Evolutionary conservation across 2,888 invertebrate species (phyloP).

Genomic region (Parthenolecanium corni): DNA sequence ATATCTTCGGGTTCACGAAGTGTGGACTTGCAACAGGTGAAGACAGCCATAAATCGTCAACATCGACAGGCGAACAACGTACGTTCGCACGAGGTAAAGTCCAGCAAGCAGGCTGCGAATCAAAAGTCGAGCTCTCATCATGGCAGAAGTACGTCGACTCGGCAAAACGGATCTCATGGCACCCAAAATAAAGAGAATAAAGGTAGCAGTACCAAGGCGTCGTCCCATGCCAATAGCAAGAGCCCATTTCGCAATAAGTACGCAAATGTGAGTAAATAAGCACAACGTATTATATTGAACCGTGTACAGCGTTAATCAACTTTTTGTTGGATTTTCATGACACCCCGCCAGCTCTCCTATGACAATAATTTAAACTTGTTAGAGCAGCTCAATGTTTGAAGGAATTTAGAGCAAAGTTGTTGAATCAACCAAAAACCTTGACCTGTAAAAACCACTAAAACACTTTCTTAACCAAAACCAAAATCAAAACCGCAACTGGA

Average conservation of each 20-base stretch:
- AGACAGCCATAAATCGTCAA: slow-evolving; percentile 16
- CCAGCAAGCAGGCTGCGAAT: not conserved
- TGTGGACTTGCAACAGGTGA: slow-evolving; percentile 39
- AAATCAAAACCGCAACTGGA: too few relatives aligned
- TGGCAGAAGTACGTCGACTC: not conserved
- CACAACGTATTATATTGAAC: too few relatives aligned
- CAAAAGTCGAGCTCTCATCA: not conserved
- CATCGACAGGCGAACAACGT: slow-evolving; percentile 10
- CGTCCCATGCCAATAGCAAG: slow-evolving; percentile 5
- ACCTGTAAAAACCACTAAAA: too few relatives aligned
- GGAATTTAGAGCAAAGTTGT: too few relatives aligned
- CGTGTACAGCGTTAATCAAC: too few relatives aligned
- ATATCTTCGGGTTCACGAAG: slow-evolving; percentile 37
- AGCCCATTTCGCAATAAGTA: slow-evolving; percentile 23
- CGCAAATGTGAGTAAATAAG: slow-evolving; percentile 15
- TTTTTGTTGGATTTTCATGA: too few relatives aligned
- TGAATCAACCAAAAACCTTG: too few relatives aligned
- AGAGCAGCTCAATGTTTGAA: too few relatives aligned
- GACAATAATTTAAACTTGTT: too few relatives aligned
- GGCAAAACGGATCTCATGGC: not conserved
- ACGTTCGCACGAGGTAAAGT: not conserved
- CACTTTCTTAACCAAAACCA: too few relatives aligned
- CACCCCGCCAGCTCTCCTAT: too few relatives aligned
- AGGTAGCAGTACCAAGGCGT: not conserved
- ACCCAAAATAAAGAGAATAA: slow-evolving; percentile 1